Evolutionary conservation across 2,888 invertebrate genomes (phyloP).

Genomic region (Microchrysa polita): DNA sequence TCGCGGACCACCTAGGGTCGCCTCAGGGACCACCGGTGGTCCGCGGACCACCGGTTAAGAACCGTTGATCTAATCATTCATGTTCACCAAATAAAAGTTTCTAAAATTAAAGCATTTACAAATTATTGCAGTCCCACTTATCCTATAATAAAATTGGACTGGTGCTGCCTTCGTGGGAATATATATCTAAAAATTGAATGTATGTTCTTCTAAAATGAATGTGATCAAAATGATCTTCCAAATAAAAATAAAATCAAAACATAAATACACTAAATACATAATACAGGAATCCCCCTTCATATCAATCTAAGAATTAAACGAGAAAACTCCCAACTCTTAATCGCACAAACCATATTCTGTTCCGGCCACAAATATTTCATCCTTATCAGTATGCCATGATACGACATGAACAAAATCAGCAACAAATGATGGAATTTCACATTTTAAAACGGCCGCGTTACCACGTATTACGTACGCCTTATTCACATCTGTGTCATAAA

Average conservation of each 20-base stretch:
- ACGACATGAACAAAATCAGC: constrained; percentile 90
- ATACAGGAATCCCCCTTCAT: background rate
- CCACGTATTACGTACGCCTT: constrained; percentile 90
- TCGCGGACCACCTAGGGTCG: too few relatives aligned
- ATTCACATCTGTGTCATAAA: constrained; percentile 90
- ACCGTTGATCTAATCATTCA: too few relatives aligned
- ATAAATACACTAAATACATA: background rate
- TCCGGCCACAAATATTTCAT: constrained; percentile 63
- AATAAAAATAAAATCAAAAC: background rate
- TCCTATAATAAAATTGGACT: too few relatives aligned
- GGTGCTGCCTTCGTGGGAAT: too few relatives aligned
- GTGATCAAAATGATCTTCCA: too few relatives aligned
- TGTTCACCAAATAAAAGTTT: too few relatives aligned
- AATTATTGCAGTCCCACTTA: too few relatives aligned
- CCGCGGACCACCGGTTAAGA: too few relatives aligned
- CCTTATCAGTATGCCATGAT: constrained; percentile 82
- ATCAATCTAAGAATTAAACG: background rate
- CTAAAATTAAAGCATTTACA: too few relatives aligned
- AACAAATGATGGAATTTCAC: constrained; percentile 91
- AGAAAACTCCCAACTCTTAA: background rate
- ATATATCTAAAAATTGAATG: too few relatives aligned
- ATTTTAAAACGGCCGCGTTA: constrained; percentile 87
- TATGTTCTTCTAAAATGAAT: too few relatives aligned
- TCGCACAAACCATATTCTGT: constrained; percentile 64
- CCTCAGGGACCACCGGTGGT: too few relatives aligned